phyloP scores from a whole-genome alignment of 2,888 invertebrate genomes.

The Dolomedes plantarius region DNA sequence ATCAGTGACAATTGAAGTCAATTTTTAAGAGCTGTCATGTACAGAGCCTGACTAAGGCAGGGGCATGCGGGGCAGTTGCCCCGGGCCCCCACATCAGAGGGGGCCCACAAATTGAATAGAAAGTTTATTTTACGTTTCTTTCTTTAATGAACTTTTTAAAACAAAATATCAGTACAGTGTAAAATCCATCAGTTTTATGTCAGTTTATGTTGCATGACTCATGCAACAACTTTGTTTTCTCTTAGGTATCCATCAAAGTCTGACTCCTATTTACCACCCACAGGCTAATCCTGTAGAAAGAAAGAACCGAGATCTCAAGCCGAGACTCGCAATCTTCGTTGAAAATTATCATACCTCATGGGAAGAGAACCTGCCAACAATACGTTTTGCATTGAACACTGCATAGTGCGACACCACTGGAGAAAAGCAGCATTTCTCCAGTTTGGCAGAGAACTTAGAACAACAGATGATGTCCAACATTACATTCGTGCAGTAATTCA shows the following conservation, averaged over 20 bases:
- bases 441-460: not conserved
- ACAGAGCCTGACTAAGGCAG: no score
- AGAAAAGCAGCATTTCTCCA: not conserved
- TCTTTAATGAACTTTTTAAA: no score
- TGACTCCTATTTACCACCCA: not conserved
- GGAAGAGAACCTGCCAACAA: not conserved
- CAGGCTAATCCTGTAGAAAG: conserved; percentile 1
- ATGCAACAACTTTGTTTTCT: not conserved
- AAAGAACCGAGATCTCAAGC: conserved; percentile 15
- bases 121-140: no score
- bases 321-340: conserved; percentile 4
- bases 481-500: conserved; percentile 3
- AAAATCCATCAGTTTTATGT: no score
- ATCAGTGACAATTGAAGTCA: not conserved
- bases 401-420: not conserved
- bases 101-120: no score
- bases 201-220: no score
- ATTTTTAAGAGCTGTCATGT: not conserved
- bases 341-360: not conserved
- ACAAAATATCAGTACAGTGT: no score
- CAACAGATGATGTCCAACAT: not conserved
- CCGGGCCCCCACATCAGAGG: no score
- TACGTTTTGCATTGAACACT: conserved; percentile 15
- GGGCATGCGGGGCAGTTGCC: no score
- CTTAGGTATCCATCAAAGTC: not conserved